Percentiles rank a stretch among this genome's conserved stretches.
Conservation (phyloP, 2,888 invertebrate species). For the Eucriotettix oculatus region DNA sequence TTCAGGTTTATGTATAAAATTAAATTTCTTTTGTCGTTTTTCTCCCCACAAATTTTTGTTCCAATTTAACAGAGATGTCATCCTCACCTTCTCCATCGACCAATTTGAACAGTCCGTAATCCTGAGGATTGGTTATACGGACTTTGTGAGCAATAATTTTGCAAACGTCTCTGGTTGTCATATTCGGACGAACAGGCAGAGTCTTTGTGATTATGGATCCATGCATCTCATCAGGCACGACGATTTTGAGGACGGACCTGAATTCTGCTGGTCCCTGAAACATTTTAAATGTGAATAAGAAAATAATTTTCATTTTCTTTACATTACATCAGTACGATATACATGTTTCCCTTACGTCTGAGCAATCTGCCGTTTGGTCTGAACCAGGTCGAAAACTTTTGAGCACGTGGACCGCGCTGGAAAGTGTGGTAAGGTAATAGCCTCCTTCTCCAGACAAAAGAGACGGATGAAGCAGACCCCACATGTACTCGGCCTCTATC, state of each 20-base stretch:
- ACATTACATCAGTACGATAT: no score
- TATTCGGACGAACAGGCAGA: conserved; percentile 82
- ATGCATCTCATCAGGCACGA: conserved; percentile 85
- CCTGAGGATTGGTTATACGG: conserved; percentile 89
- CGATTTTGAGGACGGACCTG: conserved; percentile 69
- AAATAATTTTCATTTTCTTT: no score
- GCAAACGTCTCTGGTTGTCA: conserved; percentile 83
- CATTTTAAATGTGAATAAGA: no score
- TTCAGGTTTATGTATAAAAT: no score
- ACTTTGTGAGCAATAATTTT: conserved; percentile 90
- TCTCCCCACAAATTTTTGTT: no score
- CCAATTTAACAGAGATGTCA: no score
- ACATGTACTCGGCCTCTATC: conserved; percentile 93
- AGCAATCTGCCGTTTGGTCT: conserved; percentile 21
- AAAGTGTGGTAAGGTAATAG: conserved; percentile 85
- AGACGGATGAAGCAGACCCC: conserved; percentile 78
- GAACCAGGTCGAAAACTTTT: conserved; percentile 40
- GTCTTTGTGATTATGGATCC: conserved; percentile 85
- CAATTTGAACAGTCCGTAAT: conserved; percentile 81
- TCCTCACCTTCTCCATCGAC: conserved; percentile 73
- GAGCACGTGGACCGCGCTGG: conserved; percentile 79
- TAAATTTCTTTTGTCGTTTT: no score
- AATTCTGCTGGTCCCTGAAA: conserved; percentile 25
- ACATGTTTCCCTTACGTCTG: neutral
- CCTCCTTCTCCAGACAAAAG: conserved; percentile 83